These are phyloP conservation scores for Stegodyphus mimosarum DNA, from an alignment of 1,140 invertebrate species.

Conservation along the genomic window DNA sequence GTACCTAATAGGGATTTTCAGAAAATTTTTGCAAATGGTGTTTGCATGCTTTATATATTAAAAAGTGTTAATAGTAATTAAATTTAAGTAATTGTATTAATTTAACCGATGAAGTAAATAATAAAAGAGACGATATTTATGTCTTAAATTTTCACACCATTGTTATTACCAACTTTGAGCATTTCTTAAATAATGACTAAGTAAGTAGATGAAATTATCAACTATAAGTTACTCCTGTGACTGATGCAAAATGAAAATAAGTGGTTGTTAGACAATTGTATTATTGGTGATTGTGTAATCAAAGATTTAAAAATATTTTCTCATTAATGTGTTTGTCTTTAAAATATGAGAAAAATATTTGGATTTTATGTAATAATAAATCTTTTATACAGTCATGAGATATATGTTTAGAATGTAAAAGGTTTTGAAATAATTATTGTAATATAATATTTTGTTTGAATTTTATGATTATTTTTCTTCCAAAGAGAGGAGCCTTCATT, in stretches of 20 bases:
- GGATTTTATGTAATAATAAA: constrained; percentile 1
- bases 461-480: neutral
- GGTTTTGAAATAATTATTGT: neutral
- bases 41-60: no score
- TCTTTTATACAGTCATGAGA: constrained; percentile 10
- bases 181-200: neutral
- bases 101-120: no score
- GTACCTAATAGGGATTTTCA: no score
- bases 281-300: constrained; percentile 18
- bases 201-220: constrained; percentile 2
- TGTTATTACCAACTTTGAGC: constrained; percentile 4
- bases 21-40: no score
- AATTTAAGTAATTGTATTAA: no score
- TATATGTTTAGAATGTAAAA: neutral
- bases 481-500: neutral
- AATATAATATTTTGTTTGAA: neutral
- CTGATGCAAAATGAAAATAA: constrained; percentile 19
- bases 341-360: neutral
- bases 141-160: neutral
- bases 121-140: no score
- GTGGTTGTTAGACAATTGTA: constrained; percentile 6
- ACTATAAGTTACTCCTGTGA: neutral
- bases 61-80: no score
- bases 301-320: constrained; percentile 40
- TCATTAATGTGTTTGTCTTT: constrained; percentile 36